Conservation (phyloP, 2,797 vertebrate species). For the Lacerta viridis region DNA sequence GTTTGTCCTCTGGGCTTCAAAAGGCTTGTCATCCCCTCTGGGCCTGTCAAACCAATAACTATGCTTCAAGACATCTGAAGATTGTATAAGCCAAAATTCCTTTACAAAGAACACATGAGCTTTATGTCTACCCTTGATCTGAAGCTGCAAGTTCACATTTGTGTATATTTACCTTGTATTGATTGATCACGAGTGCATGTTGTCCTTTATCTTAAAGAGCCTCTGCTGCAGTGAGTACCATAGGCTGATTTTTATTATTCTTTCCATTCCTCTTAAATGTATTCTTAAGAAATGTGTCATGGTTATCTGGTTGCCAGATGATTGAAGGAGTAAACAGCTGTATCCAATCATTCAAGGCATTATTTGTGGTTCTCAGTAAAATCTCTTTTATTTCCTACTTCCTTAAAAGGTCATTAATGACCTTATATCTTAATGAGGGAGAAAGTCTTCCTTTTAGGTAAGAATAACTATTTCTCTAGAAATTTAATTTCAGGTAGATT, state of each 20-base stretch:
- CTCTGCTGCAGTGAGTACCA: background rate
- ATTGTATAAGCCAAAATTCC: slow-evolving; percentile 22
- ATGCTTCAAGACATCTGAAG: slow-evolving; percentile 37
- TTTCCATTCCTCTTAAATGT: background rate
- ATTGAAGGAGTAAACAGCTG: background rate
- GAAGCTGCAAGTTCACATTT: slow-evolving; percentile 12
- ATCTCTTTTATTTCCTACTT: background rate
- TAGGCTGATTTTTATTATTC: background rate
- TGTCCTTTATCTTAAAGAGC: slow-evolving; percentile 22
- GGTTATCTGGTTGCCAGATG: background rate
- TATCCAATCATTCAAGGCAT: background rate
- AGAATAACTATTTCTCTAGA: background rate
- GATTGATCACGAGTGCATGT: slow-evolving; percentile 10
- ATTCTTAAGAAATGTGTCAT: slow-evolving; percentile 2
- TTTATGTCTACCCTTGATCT: slow-evolving; percentile 33
- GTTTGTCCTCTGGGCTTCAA: slow-evolving; percentile 30
- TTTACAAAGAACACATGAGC: slow-evolving; percentile 31
- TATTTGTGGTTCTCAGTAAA: background rate
- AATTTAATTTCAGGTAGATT: background rate
- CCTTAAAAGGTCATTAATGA: background rate
- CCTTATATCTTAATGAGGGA: background rate
- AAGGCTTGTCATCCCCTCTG: slow-evolving; percentile 16
- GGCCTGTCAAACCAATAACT: slow-evolving; percentile 35
- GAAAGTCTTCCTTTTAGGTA: background rate
- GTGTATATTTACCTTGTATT: slow-evolving; percentile 15